Evolutionary conservation across 2,797 vertebrate genomes (phyloP), one percentile per base, ranked within the genome.

Genomic region (Lutjanus campechanus): DNA sequence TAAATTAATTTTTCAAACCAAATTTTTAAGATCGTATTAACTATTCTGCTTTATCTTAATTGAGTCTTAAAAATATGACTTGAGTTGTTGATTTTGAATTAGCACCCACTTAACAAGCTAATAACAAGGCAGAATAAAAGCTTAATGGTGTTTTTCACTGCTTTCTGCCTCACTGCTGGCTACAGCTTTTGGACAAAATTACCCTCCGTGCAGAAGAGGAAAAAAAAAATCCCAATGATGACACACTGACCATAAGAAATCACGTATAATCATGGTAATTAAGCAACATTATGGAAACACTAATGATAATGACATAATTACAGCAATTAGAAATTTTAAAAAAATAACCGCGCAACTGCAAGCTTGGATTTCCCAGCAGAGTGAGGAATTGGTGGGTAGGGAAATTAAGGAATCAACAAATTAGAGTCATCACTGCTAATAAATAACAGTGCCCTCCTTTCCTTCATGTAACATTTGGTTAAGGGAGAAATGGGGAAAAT

Each of bases 271-370:
- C 92, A 90, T 74, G 13, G 67, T 85, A 85, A 94, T 93, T 90
- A 90, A 65, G 72, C 71, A 87, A 86, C 84, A 90, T 90, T 85
- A 80, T 79, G 16, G 17, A 87, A 90, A 85, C 73, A 59, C 65
- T 86, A 77, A 88, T 85, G 75, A 89, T 92, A 93, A 95, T 92
- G 83, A 88, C 76, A 87, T 85, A 92, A 95, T 95, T 90, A 91
- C 50, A 77, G 83, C 83, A 89, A 92, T 93, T 93, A 84, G 59
- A 85, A 68, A 81, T 44, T 40, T 74, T 69, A 73, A 69, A 76
- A 68, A 63, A 67, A 69, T 43, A 90, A 91, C 88, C 82, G 82
- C 16, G 77, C 59, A 75, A 88, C 64, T 81, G 82, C 60, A 77
- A 77, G 86, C 88, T 82, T 76, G 29, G 50, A 79, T 84, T 92